A percentile compares a stretch with the other conserved stretches of the same genome.
Evolutionary conservation across 2,113 vertebrate species (phyloP).

Genomic region (Menura novaehollandiae): DNA sequence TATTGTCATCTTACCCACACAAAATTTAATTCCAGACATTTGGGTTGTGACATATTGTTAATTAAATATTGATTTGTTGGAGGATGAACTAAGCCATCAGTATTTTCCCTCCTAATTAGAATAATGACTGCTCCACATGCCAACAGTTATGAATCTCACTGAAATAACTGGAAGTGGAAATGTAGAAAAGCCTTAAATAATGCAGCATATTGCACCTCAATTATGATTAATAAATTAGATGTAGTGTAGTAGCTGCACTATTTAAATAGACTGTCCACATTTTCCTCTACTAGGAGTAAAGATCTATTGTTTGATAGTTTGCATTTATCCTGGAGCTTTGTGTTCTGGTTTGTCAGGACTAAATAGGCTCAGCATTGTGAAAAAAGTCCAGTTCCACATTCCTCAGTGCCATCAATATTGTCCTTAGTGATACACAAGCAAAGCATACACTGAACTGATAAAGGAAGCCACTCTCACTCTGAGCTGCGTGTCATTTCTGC

Average conservation of each 20-base stretch:
- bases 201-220: slow-evolving; percentile 26
- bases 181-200: slow-evolving; percentile 45
- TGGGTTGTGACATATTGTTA: slow-evolving; percentile 58
- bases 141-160: slow-evolving; percentile 23
- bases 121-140: slow-evolving; percentile 42
- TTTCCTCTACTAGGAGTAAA: neutral
- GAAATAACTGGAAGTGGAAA: slow-evolving; percentile 41
- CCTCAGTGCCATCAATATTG: neutral
- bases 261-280: neutral
- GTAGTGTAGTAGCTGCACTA: neutral
- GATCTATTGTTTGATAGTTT: neutral
- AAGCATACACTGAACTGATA: neutral
- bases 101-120: slow-evolving; percentile 62
- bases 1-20: neutral
- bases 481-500: neutral
- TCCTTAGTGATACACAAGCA: neutral
- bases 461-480: neutral
- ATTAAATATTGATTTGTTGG: slow-evolving; percentile 75
- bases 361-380: neutral
- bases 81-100: slow-evolving; percentile 2
- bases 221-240: slow-evolving; percentile 56
- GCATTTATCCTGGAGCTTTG: neutral
- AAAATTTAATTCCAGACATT: slow-evolving; percentile 23
- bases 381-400: neutral
- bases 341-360: neutral